A percentile compares a stretch with the other conserved stretches of the same genome.
Conservation (phyloP, 2,113 vertebrate species). For the Cromileptes altivelis region DNA sequence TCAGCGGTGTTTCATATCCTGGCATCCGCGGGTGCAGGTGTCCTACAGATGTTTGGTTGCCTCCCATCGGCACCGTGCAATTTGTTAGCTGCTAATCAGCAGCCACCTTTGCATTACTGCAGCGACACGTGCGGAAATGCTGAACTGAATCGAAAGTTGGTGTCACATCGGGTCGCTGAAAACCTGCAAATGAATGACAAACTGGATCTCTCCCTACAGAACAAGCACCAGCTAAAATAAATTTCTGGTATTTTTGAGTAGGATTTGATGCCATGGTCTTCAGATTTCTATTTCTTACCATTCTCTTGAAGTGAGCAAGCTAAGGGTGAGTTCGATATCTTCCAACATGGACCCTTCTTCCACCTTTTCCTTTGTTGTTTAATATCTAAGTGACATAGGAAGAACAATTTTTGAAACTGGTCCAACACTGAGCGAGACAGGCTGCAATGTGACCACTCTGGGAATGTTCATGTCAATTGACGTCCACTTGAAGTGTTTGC, state of each 20-base stretch:
- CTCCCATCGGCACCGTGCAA: constrained; percentile 52
- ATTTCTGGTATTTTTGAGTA: neutral
- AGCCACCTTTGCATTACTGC: constrained; percentile 59
- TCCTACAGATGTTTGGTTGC: constrained; percentile 82
- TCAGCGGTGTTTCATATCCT: constrained; percentile 80
- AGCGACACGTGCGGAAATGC: constrained; percentile 32
- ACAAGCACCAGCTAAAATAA: rapidly evolving
- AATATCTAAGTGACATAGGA: too few species aligned
- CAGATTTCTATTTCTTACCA: neutral
- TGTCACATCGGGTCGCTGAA: neutral
- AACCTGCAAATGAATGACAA: constrained; percentile 16
- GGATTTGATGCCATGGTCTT: neutral
- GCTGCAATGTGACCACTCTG: too few species aligned
- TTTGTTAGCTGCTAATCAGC: constrained; percentile 76
- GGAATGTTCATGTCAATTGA: too few species aligned
- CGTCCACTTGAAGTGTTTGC: too few species aligned
- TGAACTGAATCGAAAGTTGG: neutral
- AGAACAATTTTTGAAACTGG: too few species aligned
- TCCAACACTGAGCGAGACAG: too few species aligned
- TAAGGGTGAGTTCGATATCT: too few species aligned
- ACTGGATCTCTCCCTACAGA: neutral
- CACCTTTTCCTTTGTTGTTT: too few species aligned
- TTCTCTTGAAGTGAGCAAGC: too few species aligned
- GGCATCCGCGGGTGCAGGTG: constrained; percentile 91
- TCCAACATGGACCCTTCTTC: too few species aligned